Evolutionary conservation across 2,797 vertebrate species (phyloP).

Genomic region (Toxotes lorentzi): DNA sequence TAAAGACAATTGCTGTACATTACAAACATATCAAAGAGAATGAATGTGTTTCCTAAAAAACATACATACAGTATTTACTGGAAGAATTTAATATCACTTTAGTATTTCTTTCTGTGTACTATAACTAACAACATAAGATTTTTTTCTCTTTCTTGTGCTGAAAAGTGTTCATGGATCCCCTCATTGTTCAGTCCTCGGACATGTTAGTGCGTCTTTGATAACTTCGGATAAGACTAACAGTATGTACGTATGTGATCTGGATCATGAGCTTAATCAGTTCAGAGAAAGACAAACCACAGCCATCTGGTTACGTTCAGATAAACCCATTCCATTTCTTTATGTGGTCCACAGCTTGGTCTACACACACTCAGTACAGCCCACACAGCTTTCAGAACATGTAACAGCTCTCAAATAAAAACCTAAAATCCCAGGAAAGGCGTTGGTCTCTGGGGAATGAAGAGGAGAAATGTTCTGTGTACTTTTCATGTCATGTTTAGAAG

Average conservation of each 20-base stretch:
- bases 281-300: slow-evolving; percentile 29
- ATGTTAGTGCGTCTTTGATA: too few relatives aligned
- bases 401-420: slow-evolving; percentile 21
- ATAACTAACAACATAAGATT: too few relatives aligned
- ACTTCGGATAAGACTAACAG: too few relatives aligned
- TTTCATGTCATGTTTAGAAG: background rate
- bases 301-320: slow-evolving; percentile 31
- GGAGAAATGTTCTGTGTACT: background rate
- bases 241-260: background rate
- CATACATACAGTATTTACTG: too few relatives aligned
- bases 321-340: slow-evolving; percentile 26
- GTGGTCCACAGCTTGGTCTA: background rate
- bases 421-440: slow-evolving; percentile 10
- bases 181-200: too few relatives aligned
- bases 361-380: background rate
- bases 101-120: too few relatives aligned
- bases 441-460: background rate
- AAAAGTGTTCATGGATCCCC: background rate
- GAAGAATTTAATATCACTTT: too few relatives aligned
- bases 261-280: background rate
- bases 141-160: too few relatives aligned
- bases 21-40: too few relatives aligned
- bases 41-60: too few relatives aligned
- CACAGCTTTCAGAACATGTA: background rate
- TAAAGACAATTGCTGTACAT: too few relatives aligned